These are phyloP conservation scores for Drosophila kanekoi DNA, from an alignment of 2,888 invertebrate genomes.

Conservation along the genomic window DNA sequence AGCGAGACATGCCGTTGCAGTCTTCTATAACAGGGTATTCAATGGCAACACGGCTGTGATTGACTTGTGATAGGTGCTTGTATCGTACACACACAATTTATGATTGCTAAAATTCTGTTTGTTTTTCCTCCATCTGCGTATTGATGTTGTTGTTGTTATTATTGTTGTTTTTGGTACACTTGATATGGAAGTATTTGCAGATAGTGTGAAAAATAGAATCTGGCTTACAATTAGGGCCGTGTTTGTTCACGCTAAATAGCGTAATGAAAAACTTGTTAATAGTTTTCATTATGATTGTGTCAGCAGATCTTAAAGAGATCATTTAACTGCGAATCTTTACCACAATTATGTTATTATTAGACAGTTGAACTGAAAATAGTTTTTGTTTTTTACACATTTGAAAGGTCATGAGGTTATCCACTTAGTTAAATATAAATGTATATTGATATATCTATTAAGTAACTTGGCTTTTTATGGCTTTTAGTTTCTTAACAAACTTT, in stretches of 20 bases:
- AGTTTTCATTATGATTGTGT: neutral
- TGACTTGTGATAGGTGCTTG: constrained; percentile 10
- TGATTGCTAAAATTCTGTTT: too few relatives aligned
- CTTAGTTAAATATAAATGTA: too few relatives aligned
- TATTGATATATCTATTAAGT: too few relatives aligned
- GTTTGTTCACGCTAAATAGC: neutral
- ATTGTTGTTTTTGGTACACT: constrained; percentile 12
- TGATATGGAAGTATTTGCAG: neutral
- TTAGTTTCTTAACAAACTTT: too few relatives aligned
- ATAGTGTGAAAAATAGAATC: constrained; percentile 2
- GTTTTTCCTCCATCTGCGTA: too few relatives aligned
- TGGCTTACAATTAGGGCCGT: constrained; percentile 5
- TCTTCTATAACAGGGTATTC: constrained; percentile 8
- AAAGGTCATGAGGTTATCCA: too few relatives aligned
- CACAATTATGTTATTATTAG: too few relatives aligned
- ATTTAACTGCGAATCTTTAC: too few relatives aligned
- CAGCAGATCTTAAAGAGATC: neutral
- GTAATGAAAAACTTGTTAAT: neutral
- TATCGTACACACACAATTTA: neutral
- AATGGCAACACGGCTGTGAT: constrained; percentile 20
- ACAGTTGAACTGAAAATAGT: too few relatives aligned
- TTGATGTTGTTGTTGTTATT: constrained; percentile 1
- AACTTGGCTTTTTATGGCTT: too few relatives aligned
- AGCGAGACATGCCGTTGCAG: neutral
- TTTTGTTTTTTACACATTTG: too few relatives aligned